These are phyloP conservation scores for Papilio machaon DNA, from an alignment of 1,140 invertebrate genomes.

Conservation along the genomic window DNA sequence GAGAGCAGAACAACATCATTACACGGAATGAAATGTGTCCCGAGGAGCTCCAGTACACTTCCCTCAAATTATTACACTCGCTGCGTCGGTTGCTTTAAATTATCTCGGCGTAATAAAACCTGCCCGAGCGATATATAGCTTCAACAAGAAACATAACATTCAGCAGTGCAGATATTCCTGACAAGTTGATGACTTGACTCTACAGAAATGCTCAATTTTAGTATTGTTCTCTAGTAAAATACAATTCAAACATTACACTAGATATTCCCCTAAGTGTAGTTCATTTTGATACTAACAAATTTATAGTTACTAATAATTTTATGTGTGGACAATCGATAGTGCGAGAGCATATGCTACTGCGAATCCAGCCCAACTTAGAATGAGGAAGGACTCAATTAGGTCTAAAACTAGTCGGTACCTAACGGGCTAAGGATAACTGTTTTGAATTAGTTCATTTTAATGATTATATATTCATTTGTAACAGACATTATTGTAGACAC, in stretches of 20 bases:
- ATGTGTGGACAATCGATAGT: too few species aligned
- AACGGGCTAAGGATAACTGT: too few species aligned
- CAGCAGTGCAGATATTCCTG: conserved; percentile 7
- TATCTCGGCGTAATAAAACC: conserved; percentile 36
- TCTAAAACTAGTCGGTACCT: too few species aligned
- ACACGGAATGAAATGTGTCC: conserved; percentile 29
- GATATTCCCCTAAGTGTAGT: too few species aligned
- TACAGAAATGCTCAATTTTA: not conserved
- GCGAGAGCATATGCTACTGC: too few species aligned
- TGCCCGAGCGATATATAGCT: conserved; percentile 31
- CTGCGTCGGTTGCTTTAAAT: conserved; percentile 33
- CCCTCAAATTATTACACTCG: conserved; percentile 38
- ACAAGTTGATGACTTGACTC: conserved; percentile 21
- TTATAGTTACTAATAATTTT: too few species aligned
- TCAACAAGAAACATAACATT: conserved; percentile 22
- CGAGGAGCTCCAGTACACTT: conserved; percentile 28
- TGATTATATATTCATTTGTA: too few species aligned
- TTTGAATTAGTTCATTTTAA: too few species aligned
- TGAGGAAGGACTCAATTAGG: too few species aligned
- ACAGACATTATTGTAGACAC: too few species aligned
- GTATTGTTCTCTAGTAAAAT: not conserved
- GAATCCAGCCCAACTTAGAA: too few species aligned
- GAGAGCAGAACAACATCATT: conserved; percentile 28
- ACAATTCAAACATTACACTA: not conserved
- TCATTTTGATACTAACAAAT: too few species aligned